Conservation (phyloP, 2,797 vertebrate species). For the Peromyscus aztecus region DNA sequence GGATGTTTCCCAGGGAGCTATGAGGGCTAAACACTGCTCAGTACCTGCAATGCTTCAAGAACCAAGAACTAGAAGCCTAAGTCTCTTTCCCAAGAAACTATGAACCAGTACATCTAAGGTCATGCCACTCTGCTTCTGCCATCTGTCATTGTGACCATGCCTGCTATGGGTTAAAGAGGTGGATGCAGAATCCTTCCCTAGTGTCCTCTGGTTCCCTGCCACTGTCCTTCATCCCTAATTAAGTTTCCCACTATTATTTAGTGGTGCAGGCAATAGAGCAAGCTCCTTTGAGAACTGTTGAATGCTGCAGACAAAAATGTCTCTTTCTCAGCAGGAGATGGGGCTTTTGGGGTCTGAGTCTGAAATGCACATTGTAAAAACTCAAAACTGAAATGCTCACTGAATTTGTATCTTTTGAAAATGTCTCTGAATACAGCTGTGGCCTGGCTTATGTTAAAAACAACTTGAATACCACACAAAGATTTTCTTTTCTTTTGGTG, state of each 20-base stretch:
- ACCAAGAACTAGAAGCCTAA: background rate
- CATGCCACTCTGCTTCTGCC: background rate
- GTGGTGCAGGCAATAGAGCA: background rate
- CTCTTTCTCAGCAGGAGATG: background rate
- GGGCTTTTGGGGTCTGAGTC: background rate
- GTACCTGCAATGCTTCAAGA: background rate
- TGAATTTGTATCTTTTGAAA: constrained; percentile 61
- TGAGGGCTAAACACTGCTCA: background rate
- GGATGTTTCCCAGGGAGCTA: background rate
- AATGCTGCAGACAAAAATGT: background rate
- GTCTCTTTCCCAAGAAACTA: background rate
- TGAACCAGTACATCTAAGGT: background rate
- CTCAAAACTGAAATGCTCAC: constrained; percentile 9
- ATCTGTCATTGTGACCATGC: background rate
- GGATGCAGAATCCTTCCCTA: background rate
- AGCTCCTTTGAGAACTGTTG: background rate
- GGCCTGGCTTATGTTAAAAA: constrained; percentile 20
- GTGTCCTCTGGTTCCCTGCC: background rate
- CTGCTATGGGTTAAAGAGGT: background rate
- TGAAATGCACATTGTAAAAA: constrained; percentile 14
- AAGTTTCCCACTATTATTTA: background rate
- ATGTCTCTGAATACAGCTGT: background rate
- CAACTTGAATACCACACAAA: background rate
- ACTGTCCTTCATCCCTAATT: background rate
- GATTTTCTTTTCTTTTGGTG: constrained; percentile 30